Evolutionary conservation across 2,113 vertebrate species (phyloP).

Genomic region (Nycticebus coucang): DNA sequence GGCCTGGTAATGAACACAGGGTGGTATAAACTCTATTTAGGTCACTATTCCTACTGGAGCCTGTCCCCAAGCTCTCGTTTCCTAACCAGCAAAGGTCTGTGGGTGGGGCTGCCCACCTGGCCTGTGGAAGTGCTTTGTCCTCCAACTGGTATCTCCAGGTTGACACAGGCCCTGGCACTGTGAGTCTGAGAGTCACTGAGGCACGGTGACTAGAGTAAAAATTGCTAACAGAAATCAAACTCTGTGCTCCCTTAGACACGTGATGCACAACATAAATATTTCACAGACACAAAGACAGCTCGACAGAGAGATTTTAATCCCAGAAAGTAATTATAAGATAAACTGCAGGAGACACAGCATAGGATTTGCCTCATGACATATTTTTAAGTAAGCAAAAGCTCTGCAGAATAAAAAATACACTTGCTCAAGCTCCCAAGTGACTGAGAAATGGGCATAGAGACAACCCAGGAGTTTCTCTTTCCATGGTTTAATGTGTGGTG

Average conservation of each 20-base stretch:
- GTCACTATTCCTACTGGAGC: not conserved
- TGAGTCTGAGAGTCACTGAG: not conserved
- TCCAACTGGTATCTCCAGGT: not conserved
- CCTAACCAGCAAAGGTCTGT: not conserved
- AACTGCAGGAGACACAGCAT: not conserved
- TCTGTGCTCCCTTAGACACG: not conserved
- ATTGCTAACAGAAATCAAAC: not conserved
- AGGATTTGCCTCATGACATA: not conserved
- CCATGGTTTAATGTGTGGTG: not conserved
- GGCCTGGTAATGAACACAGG: not conserved
- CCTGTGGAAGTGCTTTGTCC: not conserved
- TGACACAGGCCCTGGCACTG: not conserved
- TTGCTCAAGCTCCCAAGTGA: not conserved
- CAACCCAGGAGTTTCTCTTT: not conserved
- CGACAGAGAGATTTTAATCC: slow-evolving; percentile 29
- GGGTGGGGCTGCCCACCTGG: too few relatives aligned
- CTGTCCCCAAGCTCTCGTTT: not conserved
- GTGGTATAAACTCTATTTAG: not conserved
- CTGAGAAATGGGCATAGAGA: not conserved
- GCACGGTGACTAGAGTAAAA: not conserved
- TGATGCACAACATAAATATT: not conserved
- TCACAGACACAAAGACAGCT: not conserved
- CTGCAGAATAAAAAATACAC: not conserved
- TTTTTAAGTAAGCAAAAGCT: slow-evolving; percentile 22
- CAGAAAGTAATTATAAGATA: not conserved